These are phyloP conservation scores for Agapostemon virescens DNA, from an alignment of 2,888 invertebrate genomes.

Conservation along the genomic window DNA sequence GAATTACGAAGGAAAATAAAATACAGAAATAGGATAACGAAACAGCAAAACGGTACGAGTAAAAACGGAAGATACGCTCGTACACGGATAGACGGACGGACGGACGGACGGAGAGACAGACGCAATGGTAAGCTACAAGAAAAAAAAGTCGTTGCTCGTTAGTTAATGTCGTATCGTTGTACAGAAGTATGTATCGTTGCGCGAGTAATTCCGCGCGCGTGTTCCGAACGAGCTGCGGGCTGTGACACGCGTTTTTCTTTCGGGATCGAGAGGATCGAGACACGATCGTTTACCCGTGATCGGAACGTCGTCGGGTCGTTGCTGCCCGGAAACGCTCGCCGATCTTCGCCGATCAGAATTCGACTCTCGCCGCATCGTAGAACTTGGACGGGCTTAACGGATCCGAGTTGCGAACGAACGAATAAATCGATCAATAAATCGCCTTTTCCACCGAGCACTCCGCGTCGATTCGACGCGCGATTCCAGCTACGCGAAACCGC, in stretches of 20 bases:
- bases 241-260: neutral
- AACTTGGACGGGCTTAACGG: constrained; percentile 27
- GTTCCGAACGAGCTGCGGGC: constrained; percentile 11
- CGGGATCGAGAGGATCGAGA: neutral
- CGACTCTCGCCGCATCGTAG: constrained; percentile 25
- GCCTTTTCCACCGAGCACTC: constrained; percentile 40
- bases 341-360: constrained; percentile 39
- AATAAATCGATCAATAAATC: neutral
- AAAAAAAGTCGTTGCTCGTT: constrained; percentile 64
- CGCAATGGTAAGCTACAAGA: constrained; percentile 8
- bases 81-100: neutral
- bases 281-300: constrained; percentile 16
- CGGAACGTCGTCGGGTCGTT: constrained; percentile 32
- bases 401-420: neutral
- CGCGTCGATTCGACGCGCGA: constrained; percentile 32
- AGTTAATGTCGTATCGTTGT: constrained; percentile 70
- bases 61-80: constrained; percentile 24
- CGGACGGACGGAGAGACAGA: neutral
- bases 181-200: constrained; percentile 66
- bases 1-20: neutral
- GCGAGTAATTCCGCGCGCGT: constrained; percentile 28
- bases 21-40: neutral
- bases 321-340: constrained; percentile 19
- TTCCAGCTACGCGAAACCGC: neutral
- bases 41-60: neutral